These are phyloP conservation scores for Aromia moschata DNA, from an alignment of 2,888 invertebrate species.

Conservation along the genomic window DNA sequence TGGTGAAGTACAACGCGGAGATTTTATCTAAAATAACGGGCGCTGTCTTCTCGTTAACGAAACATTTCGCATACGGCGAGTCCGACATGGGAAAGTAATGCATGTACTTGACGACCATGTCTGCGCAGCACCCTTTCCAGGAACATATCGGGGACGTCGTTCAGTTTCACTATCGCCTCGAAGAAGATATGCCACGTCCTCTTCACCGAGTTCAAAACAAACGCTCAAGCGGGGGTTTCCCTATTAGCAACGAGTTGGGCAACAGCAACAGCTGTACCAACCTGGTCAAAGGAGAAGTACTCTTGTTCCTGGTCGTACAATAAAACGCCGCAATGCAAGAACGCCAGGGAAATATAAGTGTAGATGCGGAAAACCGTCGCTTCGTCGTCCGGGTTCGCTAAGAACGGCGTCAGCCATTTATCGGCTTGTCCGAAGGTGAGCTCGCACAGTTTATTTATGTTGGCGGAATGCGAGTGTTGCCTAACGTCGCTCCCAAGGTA, in stretches of 20 bases:
- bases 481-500: slow-evolving; percentile 46
- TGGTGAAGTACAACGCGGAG: slow-evolving; percentile 51
- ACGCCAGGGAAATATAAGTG: slow-evolving; percentile 52
- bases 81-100: slow-evolving; percentile 53
- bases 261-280: slow-evolving; percentile 65
- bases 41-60: slow-evolving; percentile 47
- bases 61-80: slow-evolving; percentile 53
- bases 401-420: slow-evolving; percentile 48
- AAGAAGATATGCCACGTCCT: slow-evolving; percentile 66
- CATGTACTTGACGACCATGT: slow-evolving; percentile 62
- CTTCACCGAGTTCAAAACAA: slow-evolving; percentile 63
- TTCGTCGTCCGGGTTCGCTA: slow-evolving; percentile 51
- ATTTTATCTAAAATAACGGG: slow-evolving; percentile 55
- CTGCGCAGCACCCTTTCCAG: slow-evolving; percentile 63
- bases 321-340: slow-evolving; percentile 53
- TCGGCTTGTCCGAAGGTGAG: slow-evolving; percentile 54
- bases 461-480: slow-evolving; percentile 33
- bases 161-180: slow-evolving; percentile 65
- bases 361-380: slow-evolving; percentile 53
- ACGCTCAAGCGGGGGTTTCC: slow-evolving; percentile 60
- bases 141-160: slow-evolving; percentile 63
- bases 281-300: slow-evolving; percentile 64
- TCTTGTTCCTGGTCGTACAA: slow-evolving; percentile 56
- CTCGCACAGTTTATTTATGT: slow-evolving; percentile 51
- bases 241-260: slow-evolving; percentile 64